Evolutionary conservation across 2,888 invertebrate genomes (phyloP).

Genomic region (Tineola bisselliella): DNA sequence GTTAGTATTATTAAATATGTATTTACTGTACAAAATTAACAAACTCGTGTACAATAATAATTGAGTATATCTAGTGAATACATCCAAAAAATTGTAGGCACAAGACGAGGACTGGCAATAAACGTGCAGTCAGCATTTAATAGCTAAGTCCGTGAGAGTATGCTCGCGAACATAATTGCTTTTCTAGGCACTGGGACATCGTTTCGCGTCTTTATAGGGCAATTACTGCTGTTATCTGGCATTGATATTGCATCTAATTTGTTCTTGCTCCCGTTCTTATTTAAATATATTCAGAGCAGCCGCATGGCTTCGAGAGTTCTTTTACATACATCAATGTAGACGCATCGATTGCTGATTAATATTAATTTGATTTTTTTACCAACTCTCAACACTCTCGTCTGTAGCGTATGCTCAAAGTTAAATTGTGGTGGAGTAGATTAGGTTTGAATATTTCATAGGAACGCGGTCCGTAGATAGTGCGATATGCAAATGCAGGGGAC

Average conservation of each 20-base stretch:
- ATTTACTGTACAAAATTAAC: too few relatives aligned
- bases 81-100: slow-evolving; percentile 36
- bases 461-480: slow-evolving; percentile 21
- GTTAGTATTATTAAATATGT: too few relatives aligned
- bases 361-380: not conserved
- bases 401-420: slow-evolving; percentile 24
- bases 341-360: not conserved
- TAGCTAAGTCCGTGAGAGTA: slow-evolving; percentile 49
- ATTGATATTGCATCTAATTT: slow-evolving; percentile 64
- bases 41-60: too few relatives aligned
- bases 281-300: not conserved
- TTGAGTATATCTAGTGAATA: not conserved
- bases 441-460: slow-evolving; percentile 39
- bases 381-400: not conserved
- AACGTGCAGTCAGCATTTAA: slow-evolving; percentile 42
- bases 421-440: slow-evolving; percentile 23
- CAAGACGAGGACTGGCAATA: slow-evolving; percentile 30
- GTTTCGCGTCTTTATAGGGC: slow-evolving; percentile 62
- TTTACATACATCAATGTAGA: not conserved
- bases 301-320: not conserved
- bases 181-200: slow-evolving; percentile 58
- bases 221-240: slow-evolving; percentile 64
- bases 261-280: slow-evolving; percentile 38
- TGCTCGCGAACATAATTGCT: slow-evolving; percentile 52
- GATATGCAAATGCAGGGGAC: slow-evolving; percentile 37